Evolutionary conservation across 2,888 invertebrate genomes (phyloP).

Genomic region (Frankliniella intonsa): DNA sequence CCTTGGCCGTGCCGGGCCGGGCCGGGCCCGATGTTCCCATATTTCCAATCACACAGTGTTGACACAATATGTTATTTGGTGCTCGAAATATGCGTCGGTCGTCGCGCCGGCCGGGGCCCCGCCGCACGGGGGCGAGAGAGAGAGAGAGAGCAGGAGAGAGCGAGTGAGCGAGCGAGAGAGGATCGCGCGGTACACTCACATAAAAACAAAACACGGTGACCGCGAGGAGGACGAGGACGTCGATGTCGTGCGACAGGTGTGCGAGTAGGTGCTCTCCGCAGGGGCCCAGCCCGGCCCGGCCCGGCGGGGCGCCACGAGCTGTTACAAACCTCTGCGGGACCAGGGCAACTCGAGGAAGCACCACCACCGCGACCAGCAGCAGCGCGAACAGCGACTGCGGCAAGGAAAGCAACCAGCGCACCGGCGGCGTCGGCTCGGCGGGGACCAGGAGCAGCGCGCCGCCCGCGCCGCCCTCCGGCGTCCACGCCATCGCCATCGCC

Average conservation of each 20-base stretch:
- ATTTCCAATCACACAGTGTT: conserved; percentile 2
- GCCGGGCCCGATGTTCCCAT: neutral
- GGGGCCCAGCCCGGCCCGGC: neutral
- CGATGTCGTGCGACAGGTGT: neutral
- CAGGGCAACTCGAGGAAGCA: neutral
- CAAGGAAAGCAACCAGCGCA: too few relatives aligned
- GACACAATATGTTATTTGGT: conserved; percentile 13
- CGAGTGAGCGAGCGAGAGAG: too few relatives aligned
- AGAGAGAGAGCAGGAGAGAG: too few relatives aligned
- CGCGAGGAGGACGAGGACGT: neutral
- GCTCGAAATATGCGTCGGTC: neutral
- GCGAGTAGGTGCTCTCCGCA: too few relatives aligned
- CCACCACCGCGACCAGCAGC: too few relatives aligned
- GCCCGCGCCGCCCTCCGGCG: too few relatives aligned
- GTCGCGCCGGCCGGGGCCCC: neutral
- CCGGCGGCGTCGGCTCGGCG: too few relatives aligned
- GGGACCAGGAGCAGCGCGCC: too few relatives aligned
- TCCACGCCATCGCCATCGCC: too few relatives aligned
- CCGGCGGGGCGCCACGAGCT: neutral
- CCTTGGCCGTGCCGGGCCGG: neutral
- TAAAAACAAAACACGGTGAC: conserved; percentile 37
- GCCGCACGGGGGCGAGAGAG: conserved; percentile 31
- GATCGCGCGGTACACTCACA: too few relatives aligned
- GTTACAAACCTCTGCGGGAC: neutral
- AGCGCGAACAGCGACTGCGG: too few relatives aligned